phyloP scores from a whole-genome alignment of 2,113 vertebrate genomes.

The Stomatorhinus ivindoensis region DNA sequence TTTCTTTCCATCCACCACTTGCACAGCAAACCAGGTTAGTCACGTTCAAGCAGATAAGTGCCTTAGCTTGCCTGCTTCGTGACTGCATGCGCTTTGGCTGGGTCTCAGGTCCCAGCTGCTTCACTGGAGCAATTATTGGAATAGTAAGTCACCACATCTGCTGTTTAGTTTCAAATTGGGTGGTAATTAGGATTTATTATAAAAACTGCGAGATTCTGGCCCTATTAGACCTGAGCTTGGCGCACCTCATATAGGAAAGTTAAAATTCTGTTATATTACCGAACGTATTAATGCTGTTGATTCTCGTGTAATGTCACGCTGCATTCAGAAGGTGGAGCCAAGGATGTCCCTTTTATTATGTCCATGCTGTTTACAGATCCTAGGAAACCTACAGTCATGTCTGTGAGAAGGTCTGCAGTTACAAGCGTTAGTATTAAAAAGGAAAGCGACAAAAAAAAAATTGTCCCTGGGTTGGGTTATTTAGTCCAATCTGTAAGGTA shows the following conservation, averaged over 20 bases:
- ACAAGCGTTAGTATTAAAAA: not conserved
- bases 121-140: not conserved
- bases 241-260: not conserved
- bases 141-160: not conserved
- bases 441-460: not conserved
- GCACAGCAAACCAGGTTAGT: not conserved
- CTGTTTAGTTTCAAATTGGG: not conserved
- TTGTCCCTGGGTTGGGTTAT: not conserved
- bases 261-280: not conserved
- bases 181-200: not conserved
- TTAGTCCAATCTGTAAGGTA: not conserved
- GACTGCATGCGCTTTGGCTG: not conserved
- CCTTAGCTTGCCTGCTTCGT: not conserved
- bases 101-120: not conserved
- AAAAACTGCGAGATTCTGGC: not conserved
- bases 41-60: not conserved
- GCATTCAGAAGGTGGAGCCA: not conserved
- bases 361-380: not conserved
- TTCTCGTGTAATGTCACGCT: not conserved
- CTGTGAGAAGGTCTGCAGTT: not conserved
- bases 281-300: not conserved
- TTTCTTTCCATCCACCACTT: not conserved
- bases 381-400: not conserved
- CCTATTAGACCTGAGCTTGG: not conserved
- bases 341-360: not conserved